phyloP scores from a whole-genome alignment of 2,888 invertebrate species.

The Orthosia cruda region DNA sequence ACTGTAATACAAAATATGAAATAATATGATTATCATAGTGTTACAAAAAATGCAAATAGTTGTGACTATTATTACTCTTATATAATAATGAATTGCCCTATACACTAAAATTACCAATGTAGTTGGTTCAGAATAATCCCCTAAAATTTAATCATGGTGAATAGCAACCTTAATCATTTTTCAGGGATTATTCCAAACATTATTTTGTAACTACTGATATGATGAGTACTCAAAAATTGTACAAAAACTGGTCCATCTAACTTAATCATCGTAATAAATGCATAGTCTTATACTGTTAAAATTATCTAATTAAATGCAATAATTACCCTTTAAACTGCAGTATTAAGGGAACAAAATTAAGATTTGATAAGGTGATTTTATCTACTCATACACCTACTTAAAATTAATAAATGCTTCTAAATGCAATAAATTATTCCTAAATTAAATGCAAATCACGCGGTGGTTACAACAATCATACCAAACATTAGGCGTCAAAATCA shows the following conservation, averaged over 20 bases:
- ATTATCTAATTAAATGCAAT: conserved; percentile 72
- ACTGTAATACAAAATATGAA: conserved; percentile 51
- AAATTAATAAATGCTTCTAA: conserved; percentile 84
- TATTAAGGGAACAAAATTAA: conserved; percentile 65
- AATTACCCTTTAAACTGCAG: conserved; percentile 72
- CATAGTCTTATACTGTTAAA: conserved; percentile 75
- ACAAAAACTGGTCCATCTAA: conserved; percentile 79
- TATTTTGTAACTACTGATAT: conserved; percentile 75
- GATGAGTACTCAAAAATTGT: conserved; percentile 80
- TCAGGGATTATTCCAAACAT: conserved; percentile 88
- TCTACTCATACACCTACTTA: conserved; percentile 68
- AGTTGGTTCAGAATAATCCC: conserved; percentile 88
- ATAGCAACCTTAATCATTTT: conserved; percentile 71
- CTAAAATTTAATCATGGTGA: conserved; percentile 73
- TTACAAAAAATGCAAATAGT: conserved; percentile 65
- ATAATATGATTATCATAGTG: conserved; percentile 60
- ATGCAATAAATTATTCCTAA: conserved; percentile 88
- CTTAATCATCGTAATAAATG: conserved; percentile 80
- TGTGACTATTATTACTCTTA: conserved; percentile 64
- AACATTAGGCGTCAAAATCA: conserved; percentile 71
- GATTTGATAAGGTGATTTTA: conserved; percentile 58
- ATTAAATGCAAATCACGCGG: conserved; percentile 88
- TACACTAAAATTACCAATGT: conserved; percentile 64
- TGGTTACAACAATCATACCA: conserved; percentile 85
- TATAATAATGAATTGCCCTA: conserved; percentile 54